Evolutionary conservation across 2,113 vertebrate species (phyloP).

Genomic region (Chaetorhynchus papuensis): DNA sequence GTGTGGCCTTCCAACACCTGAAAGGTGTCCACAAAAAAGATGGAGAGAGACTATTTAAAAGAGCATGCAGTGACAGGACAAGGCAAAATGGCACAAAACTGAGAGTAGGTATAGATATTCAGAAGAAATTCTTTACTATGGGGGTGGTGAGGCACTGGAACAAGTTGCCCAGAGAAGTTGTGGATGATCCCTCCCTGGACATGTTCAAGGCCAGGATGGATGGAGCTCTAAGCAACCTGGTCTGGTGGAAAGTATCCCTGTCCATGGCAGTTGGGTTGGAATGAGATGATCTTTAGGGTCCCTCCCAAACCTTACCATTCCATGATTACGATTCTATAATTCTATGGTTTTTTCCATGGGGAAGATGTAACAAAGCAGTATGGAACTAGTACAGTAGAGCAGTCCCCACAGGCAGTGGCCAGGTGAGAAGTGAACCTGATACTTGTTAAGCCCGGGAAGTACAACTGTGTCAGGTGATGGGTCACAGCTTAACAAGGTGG

Average conservation of each 20-base stretch:
- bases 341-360: neutral
- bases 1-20: neutral
- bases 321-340: neutral
- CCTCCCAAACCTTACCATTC: neutral
- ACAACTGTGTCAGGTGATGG: neutral
- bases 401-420: neutral
- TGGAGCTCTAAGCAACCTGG: neutral
- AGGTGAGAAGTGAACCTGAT: neutral
- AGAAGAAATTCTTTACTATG: neutral
- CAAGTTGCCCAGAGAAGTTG: neutral
- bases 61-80: neutral
- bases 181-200: neutral
- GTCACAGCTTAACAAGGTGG: neutral
- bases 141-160: neutral
- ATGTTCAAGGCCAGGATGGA: neutral
- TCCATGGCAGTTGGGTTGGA: neutral
- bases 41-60: neutral
- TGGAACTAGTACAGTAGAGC: neutral
- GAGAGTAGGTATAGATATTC: neutral
- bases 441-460: neutral
- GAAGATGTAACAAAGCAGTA: neutral
- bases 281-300: neutral
- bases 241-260: neutral
- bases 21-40: neutral
- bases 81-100: neutral